These are phyloP conservation scores for Hylia prasina DNA, from an alignment of 2,113 vertebrate genomes.

Conservation along the genomic window DNA sequence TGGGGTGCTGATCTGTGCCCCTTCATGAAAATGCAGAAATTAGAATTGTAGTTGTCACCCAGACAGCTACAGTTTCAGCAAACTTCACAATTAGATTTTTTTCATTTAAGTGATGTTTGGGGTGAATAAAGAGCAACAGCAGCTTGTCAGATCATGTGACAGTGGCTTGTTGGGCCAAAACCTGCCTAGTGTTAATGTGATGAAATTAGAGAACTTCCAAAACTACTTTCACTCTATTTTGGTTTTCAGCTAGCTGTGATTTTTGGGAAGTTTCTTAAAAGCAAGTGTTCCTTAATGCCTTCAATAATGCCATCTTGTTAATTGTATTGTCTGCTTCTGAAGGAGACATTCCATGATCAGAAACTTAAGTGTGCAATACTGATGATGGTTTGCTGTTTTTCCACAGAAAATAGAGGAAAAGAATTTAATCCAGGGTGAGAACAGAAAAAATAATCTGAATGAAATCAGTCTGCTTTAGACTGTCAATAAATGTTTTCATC, in stretches of 20 bases:
- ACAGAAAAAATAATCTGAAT: background rate
- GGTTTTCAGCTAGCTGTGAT: background rate
- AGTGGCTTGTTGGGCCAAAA: background rate
- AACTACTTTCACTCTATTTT: background rate
- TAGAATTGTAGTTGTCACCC: background rate
- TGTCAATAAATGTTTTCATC: background rate
- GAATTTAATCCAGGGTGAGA: constrained; percentile 16
- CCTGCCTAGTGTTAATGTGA: background rate
- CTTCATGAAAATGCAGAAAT: background rate
- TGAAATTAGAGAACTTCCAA: constrained; percentile 16
- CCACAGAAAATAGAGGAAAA: background rate
- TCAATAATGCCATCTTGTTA: background rate
- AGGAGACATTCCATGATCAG: background rate
- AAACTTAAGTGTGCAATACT: background rate
- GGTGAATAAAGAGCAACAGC: background rate
- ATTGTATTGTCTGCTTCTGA: fast-evolving
- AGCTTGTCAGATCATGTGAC: background rate
- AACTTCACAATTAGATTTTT: background rate
- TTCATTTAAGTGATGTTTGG: background rate
- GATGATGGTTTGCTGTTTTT: background rate
- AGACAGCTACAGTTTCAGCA: background rate
- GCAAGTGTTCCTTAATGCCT: background rate
- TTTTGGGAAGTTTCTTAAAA: background rate
- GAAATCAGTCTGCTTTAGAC: background rate
- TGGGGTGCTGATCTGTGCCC: background rate